These are phyloP conservation scores for Spatulosminthurus flaviceps DNA, from an alignment of 2,888 invertebrate genomes.

Conservation along the genomic window DNA sequence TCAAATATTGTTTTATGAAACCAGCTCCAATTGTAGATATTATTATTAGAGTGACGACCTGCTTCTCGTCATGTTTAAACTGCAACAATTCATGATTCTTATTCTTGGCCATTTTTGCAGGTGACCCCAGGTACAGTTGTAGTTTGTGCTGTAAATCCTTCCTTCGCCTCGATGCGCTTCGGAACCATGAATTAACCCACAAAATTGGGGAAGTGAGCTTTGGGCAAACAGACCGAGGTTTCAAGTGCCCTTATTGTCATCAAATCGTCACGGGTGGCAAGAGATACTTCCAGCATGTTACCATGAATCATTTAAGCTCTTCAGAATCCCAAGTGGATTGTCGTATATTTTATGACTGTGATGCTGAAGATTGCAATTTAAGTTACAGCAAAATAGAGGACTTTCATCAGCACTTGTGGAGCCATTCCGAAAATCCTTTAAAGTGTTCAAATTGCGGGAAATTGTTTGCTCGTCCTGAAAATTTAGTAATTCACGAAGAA, in stretches of 20 bases:
- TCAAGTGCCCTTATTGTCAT: conserved; percentile 21
- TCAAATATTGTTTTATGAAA: not conserved
- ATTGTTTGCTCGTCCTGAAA: conserved; percentile 5
- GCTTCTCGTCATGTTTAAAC: too few species aligned
- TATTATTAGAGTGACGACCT: too few species aligned
- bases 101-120: too few species aligned
- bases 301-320: not conserved
- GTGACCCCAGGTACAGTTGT: conserved; percentile 5
- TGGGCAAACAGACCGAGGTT: conserved; percentile 13
- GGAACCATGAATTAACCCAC: conserved; percentile 10
- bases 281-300: conserved; percentile 22
- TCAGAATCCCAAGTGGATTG: not conserved
- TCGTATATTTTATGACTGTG: conserved; percentile 28
- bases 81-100: not conserved
- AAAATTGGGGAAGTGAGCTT: conserved; percentile 21
- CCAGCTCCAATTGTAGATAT: not conserved
- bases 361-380: conserved; percentile 6
- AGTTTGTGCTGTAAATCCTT: conserved; percentile 20
- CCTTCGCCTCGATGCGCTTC: not conserved
- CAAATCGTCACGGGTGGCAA: not conserved
- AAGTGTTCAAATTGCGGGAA: conserved; percentile 13
- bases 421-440: not conserved
- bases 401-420: conserved; percentile 23
- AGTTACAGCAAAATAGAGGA: not conserved
- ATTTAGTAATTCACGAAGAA: not conserved